Conservation (phyloP, 2,888 invertebrate species). For the Calameuta idolon region DNA sequence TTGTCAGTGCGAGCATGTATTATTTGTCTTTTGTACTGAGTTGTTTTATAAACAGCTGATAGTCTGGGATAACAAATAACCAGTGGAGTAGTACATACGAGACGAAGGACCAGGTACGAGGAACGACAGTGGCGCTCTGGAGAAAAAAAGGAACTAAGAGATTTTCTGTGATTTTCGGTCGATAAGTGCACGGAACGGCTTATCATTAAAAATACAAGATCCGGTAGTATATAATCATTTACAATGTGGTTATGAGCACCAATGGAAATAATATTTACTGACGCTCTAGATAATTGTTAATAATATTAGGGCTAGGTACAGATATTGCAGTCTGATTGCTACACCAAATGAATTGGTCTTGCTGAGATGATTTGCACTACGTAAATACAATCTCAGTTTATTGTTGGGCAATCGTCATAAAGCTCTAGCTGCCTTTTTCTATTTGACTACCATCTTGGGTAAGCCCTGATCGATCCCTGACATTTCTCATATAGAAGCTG, state of each 20-base stretch:
- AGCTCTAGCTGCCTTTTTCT: constrained; percentile 11
- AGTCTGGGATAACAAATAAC: constrained; percentile 11
- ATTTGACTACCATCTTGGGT: too few relatives aligned
- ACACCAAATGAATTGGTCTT: constrained; percentile 43
- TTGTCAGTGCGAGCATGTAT: not conserved
- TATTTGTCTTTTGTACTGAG: constrained; percentile 11
- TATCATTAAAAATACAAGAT: constrained; percentile 30
- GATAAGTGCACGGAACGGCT: not conserved
- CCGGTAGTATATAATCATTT: constrained; percentile 24
- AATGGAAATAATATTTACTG: constrained; percentile 30
- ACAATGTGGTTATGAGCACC: constrained; percentile 39
- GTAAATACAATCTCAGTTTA: constrained; percentile 45
- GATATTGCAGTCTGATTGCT: constrained; percentile 39
- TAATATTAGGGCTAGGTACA: constrained; percentile 38
- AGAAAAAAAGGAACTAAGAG: not conserved
- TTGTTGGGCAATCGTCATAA: constrained; percentile 47
- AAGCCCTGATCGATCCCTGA: not conserved
- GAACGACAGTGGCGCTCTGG: not conserved
- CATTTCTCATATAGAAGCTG: not conserved
- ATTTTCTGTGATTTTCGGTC: not conserved
- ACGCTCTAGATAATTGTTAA: constrained; percentile 25
- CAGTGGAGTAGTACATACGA: not conserved
- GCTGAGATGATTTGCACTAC: constrained; percentile 44
- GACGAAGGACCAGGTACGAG: not conserved
- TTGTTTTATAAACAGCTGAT: constrained; percentile 18